phyloP scores from a whole-genome alignment of 2,113 vertebrate species.

The Pangasianodon hypophthalmus region DNA sequence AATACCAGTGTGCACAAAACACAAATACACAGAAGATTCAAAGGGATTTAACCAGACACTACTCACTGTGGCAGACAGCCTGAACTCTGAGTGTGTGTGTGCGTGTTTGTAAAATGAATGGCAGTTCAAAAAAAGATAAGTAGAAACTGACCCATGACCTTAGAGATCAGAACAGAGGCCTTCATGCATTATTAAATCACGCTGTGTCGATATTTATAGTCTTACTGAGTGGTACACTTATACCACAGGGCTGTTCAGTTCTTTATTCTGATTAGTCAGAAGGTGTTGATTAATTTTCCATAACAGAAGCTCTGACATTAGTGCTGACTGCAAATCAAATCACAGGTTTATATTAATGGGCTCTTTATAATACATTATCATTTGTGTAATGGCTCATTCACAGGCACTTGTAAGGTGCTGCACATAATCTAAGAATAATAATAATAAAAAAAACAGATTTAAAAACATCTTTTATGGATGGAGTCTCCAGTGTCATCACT shows the following conservation, averaged over 20 bases:
- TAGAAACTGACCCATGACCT: constrained; percentile 25
- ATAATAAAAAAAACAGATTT: neutral
- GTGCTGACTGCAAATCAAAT: neutral
- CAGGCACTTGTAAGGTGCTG: neutral
- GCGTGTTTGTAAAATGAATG: constrained; percentile 26
- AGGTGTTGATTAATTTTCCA: neutral
- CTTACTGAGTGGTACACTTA: neutral
- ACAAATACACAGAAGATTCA: constrained; percentile 23
- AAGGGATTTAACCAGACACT: neutral
- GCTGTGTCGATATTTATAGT: neutral
- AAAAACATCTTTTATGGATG: neutral
- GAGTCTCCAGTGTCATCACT: neutral
- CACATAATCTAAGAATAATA: neutral
- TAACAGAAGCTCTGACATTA: neutral
- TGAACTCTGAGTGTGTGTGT: neutral
- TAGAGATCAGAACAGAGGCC: constrained; percentile 57
- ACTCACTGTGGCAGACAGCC: constrained; percentile 38
- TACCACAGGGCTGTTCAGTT: neutral
- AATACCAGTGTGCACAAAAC: constrained; percentile 1
- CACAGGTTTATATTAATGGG: neutral
- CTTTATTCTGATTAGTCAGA: neutral
- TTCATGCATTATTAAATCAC: constrained; percentile 66
- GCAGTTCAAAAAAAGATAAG: constrained; percentile 6
- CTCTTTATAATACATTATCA: neutral
- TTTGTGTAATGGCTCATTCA: neutral